Evolutionary conservation across 92 coral and sea anemone genomes (phyloP).

Genomic region (Phenganax subtilis): DNA sequence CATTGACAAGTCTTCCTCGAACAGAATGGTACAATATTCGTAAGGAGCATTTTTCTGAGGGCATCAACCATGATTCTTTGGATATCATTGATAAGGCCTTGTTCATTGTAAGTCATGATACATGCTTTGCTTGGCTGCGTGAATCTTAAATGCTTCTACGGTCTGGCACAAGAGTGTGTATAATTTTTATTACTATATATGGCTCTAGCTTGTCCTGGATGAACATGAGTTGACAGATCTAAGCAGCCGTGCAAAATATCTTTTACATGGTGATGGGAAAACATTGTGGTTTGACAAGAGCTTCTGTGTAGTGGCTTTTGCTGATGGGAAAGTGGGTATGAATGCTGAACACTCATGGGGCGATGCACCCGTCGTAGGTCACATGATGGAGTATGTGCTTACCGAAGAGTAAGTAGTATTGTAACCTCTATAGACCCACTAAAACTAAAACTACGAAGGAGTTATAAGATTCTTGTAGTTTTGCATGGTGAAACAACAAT

Average conservation of each 20-base stretch:
- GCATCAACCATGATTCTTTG: constrained; percentile 69
- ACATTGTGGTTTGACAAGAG: constrained; percentile 97
- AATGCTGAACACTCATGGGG: constrained; percentile 95
- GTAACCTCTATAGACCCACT: background rate
- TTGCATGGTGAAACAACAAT: too few species aligned
- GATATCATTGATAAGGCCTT: constrained; percentile 86
- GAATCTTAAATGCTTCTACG: background rate
- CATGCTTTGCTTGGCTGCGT: background rate
- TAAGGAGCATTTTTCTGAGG: constrained; percentile 70
- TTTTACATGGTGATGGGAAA: constrained; percentile 92
- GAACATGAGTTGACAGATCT: constrained; percentile 64
- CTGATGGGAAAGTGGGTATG: constrained; percentile 86
- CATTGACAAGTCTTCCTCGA: constrained; percentile 83
- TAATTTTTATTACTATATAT: background rate
- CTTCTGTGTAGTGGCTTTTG: constrained; percentile 70
- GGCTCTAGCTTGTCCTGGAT: constrained; percentile 67
- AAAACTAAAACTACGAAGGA: background rate
- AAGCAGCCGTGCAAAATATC: constrained; percentile 76
- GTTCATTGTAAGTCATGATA: constrained; percentile 68
- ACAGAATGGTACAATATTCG: constrained; percentile 84
- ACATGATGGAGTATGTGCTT: constrained; percentile 77
- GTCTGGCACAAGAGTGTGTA: background rate
- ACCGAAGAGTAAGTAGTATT: constrained; percentile 70
- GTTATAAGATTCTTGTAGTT: too few species aligned
- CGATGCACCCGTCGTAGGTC: constrained; percentile 95